These are phyloP conservation scores for Leptinotarsa lineolata DNA, from an alignment of 1,140 invertebrate genomes.

Conservation along the genomic window DNA sequence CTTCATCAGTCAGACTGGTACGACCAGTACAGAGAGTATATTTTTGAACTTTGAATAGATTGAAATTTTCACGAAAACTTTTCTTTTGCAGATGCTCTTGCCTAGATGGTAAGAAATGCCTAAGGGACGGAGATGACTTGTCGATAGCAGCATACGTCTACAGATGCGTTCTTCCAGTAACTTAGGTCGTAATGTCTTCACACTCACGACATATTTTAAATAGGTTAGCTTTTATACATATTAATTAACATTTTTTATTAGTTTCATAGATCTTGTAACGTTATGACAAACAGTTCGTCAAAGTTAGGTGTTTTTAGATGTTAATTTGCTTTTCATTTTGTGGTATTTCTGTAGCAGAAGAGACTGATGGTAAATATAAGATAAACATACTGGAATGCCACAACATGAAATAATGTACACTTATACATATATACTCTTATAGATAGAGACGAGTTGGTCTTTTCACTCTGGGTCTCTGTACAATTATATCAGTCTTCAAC, in stretches of 20 bases:
- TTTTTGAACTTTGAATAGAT: too few relatives aligned
- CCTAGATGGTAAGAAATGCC: constrained; percentile 57
- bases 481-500: too few relatives aligned
- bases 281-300: neutral
- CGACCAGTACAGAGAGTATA: too few relatives aligned
- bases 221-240: too few relatives aligned
- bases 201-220: neutral
- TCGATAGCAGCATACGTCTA: constrained; percentile 65
- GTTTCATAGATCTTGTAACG: neutral
- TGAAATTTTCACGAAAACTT: constrained; percentile 9
- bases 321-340: neutral
- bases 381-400: neutral
- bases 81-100: constrained; percentile 63
- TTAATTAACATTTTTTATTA: too few relatives aligned
- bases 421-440: too few relatives aligned
- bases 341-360: neutral
- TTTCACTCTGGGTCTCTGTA: too few relatives aligned
- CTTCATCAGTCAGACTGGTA: too few relatives aligned
- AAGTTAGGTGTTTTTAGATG: neutral
- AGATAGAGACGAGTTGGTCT: too few relatives aligned
- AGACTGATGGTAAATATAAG: constrained; percentile 1
- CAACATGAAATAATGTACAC: neutral
- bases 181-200: neutral
- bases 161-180: constrained; percentile 53
- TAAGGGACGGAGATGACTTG: constrained; percentile 62